Percentiles rank a stretch among this genome's conserved stretches.
phyloP scores from a whole-genome alignment of 2,888 invertebrate species.

The Muscina levida region DNA sequence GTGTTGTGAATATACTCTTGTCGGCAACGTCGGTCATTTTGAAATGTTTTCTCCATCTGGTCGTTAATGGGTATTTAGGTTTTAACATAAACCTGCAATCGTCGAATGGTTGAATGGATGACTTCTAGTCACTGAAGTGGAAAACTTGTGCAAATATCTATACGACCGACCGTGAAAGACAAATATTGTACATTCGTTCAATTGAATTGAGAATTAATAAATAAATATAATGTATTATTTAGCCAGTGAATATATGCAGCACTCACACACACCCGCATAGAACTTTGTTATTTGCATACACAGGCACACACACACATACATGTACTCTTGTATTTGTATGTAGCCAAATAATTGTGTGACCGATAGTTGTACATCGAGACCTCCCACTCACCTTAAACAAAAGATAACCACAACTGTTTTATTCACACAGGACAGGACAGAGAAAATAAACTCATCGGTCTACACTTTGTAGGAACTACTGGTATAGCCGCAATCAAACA shows the following conservation, averaged over 20 bases:
- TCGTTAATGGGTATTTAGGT: conserved; percentile 43
- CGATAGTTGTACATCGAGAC: no score
- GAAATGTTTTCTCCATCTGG: conserved; percentile 6
- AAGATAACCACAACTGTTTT: conserved; percentile 39
- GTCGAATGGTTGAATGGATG: conserved; percentile 32
- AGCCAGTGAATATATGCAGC: conserved; percentile 47
- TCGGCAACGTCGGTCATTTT: conserved; percentile 22
- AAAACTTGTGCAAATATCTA: conserved; percentile 45
- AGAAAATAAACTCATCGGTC: not conserved
- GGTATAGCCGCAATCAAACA: no score
- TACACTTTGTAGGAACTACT: no score
- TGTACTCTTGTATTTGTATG: not conserved
- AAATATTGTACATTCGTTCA: not conserved
- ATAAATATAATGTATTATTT: conserved; percentile 42
- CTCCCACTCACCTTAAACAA: not conserved
- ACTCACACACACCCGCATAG: conserved; percentile 39
- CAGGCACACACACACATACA: not conserved
- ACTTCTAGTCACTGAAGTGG: conserved; percentile 51
- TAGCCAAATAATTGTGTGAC: not conserved
- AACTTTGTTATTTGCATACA: not conserved
- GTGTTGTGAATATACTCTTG: no score
- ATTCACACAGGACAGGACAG: not conserved
- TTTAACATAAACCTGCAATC: conserved; percentile 37
- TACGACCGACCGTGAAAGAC: not conserved
- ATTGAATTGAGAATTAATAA: conserved; percentile 62